A percentile compares a stretch with the other conserved stretches of the same genome.
Conservation (phyloP, 30 jellyfish, hydroid and myxozoan genomes). For the Hydractinia symbiolongicarpus region DNA sequence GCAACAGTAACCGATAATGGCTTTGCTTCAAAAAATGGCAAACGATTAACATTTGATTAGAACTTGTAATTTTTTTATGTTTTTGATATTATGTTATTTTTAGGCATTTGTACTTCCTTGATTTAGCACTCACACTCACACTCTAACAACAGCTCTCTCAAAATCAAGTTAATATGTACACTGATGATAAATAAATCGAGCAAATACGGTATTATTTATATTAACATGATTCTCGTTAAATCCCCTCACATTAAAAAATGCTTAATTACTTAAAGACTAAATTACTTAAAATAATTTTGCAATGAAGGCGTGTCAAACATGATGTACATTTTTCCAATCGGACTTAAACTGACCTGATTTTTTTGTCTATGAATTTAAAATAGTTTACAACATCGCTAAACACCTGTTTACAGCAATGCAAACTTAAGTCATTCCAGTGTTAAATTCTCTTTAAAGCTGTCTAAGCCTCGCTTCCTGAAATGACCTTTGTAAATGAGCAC, state of each 20-base stretch:
- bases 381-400: conserved; percentile 33
- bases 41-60: background rate
- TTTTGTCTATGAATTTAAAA: conserved; percentile 6
- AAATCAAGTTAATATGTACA: too few species aligned
- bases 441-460: conserved; percentile 4
- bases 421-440: conserved; percentile 29
- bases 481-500: background rate
- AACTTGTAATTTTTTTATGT: too few species aligned
- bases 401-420: conserved; percentile 34
- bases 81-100: too few species aligned
- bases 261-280: too few species aligned
- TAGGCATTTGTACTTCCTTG: too few species aligned
- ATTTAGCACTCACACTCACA: too few species aligned
- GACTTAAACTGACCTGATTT: background rate
- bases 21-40: background rate
- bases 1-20: background rate
- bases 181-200: too few species aligned
- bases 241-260: too few species aligned
- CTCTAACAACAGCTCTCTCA: too few species aligned
- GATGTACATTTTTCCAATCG: conserved; percentile 31
- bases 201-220: too few species aligned
- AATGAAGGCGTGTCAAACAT: background rate
- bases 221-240: background rate
- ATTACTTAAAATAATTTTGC: too few species aligned
- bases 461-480: background rate